Percentiles rank a stretch among this genome's conserved stretches.
Conservation (phyloP, 2,797 vertebrate species). For the Pseudotriccus pelzelni region DNA sequence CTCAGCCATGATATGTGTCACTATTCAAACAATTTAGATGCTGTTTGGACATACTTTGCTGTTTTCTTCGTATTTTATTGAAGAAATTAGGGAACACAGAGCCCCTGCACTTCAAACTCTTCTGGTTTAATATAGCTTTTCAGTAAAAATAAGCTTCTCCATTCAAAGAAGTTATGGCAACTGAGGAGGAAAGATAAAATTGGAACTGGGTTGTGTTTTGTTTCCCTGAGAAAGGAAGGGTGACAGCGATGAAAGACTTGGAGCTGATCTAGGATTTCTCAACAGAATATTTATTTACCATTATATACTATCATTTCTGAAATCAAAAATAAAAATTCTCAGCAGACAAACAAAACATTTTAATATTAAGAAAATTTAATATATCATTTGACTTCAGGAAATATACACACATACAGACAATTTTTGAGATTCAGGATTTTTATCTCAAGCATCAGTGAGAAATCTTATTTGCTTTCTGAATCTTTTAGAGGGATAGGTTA, state of each 20-base stretch:
- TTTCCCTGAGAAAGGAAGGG: neutral
- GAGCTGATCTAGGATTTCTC: neutral
- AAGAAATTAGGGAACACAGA: neutral
- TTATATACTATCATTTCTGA: neutral
- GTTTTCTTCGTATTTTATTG: neutral
- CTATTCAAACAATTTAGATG: neutral
- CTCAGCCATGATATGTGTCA: neutral
- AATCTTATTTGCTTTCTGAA: neutral
- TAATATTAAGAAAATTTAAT: neutral
- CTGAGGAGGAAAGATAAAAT: neutral
- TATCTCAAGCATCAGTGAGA: neutral
- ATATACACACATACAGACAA: accelerated
- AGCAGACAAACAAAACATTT: neutral
- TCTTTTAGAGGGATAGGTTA: neutral
- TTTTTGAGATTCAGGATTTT: neutral
- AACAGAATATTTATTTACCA: neutral
- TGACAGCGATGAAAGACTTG: neutral
- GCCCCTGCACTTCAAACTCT: neutral
- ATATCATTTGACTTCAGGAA: neutral
- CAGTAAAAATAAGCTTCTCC: constrained; percentile 1
- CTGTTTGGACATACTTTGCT: neutral
- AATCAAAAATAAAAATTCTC: neutral
- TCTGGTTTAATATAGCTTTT: neutral
- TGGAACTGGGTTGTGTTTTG: neutral
- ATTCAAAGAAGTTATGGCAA: neutral